Evolutionary conservation across 2,888 invertebrate genomes (phyloP), one percentile per base, ranked within the genome.

Genomic region (Maniola hyperantus): DNA sequence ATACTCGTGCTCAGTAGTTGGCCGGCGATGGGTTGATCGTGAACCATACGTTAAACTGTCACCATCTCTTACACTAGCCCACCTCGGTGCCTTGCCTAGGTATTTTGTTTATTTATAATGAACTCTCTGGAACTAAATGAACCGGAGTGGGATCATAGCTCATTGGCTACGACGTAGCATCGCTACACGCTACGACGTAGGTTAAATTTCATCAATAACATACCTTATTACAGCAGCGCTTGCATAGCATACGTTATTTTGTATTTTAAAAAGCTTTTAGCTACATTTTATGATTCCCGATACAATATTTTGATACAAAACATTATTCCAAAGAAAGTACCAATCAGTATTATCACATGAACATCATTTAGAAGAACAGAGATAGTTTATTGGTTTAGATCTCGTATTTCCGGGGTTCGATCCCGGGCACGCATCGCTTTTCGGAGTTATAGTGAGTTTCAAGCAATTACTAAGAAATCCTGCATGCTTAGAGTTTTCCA

Each of bases 21-120:
- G 36, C 6, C 8, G 36, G 36, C 8, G 36, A 36, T 5, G 26
- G 1, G 2, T 26, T 4, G 5, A 46, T 1, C 42, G 11, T 42
- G 18, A 10, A 48, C 18, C 18, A 10, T 48, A 48, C 7, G 0
- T 20, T 13, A 11, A 6, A 26, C 18, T 10, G 13, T 6, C 18
- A 11, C 6, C 20, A 13, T 62, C 61, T 62, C 61, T 39, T 11
- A 7, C 13, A 39, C 48, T 62, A 62, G 8, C 6, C 34, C 60
- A 36, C 61, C 39, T n/a, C 20, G 6, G 6, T 61, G 51, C 13
- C 61, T 26, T 15, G 39, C 33, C 55, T 33, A 15, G 11, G 11
- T 33, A 60, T 64, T 64, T 60, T 44, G 58, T 59, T 33, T 53
- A 39, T 59, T 33, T 53, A 39, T 63, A 59, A 65, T 59, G 54